phyloP scores from a whole-genome alignment of 2,888 invertebrate genomes.

The Lottia gigantea region DNA sequence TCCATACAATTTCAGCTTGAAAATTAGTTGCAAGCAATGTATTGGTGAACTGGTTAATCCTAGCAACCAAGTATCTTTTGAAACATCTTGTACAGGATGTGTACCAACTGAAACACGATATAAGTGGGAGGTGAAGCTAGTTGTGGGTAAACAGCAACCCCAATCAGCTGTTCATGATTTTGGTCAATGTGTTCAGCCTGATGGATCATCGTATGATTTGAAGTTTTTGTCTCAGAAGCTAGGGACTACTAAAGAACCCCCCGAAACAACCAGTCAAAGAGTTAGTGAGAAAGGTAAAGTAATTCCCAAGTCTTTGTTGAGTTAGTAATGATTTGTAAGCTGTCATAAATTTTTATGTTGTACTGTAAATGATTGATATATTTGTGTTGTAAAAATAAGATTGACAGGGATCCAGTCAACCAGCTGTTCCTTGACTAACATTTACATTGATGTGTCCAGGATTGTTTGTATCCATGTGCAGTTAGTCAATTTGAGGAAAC shows the following conservation, averaged over 20 bases:
- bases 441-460: too few species aligned
- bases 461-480: too few species aligned
- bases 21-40: slow-evolving; percentile 48
- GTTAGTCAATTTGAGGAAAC: too few species aligned
- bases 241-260: slow-evolving; percentile 12
- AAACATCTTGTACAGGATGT: slow-evolving; percentile 45
- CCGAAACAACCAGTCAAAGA: slow-evolving; percentile 6
- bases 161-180: slow-evolving; percentile 22
- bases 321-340: too few species aligned
- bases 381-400: too few species aligned
- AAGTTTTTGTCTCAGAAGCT: background rate
- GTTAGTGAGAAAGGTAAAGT: too few species aligned
- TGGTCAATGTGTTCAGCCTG: slow-evolving; percentile 41
- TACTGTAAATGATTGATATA: too few species aligned
- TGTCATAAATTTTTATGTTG: too few species aligned
- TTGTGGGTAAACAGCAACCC: slow-evolving; percentile 26
- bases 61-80: slow-evolving; percentile 50
- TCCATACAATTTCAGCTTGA: slow-evolving; percentile 40
- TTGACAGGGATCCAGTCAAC: too few species aligned
- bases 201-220: slow-evolving; percentile 36
- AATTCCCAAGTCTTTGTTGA: too few species aligned
- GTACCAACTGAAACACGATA: slow-evolving; percentile 31
- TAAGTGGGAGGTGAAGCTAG: slow-evolving; percentile 42
- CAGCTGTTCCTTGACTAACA: too few species aligned
- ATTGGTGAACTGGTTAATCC: slow-evolving; percentile 44